Evolutionary conservation across 2,113 vertebrate genomes (phyloP), one percentile per base, ranked within the genome.

Genomic region (Patagioenas fasciata): DNA sequence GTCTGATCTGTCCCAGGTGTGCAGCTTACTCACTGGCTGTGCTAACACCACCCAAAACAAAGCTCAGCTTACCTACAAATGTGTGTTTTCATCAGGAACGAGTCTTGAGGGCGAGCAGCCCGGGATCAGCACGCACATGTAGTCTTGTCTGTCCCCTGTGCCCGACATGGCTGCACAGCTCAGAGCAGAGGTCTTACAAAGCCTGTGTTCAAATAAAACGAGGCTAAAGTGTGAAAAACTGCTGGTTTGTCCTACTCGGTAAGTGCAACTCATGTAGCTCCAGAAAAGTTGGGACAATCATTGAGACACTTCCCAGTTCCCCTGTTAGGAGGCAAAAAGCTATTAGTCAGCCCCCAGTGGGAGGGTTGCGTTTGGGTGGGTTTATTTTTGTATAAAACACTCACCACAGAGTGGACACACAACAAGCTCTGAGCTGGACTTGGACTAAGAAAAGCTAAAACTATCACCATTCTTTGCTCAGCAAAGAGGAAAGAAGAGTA

Each of bases 81-180:
- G 31, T 4, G 56, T 31, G 31, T 69, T 56, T 57, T 32, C 50
- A 26, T 3, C 23, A 15, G 67, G 47, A 74, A 61, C 18, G 29
- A 34, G 50, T 10, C 54, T 65, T 56, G 50, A 57, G 77, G 34
- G 14, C 5, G 36, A 40, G 10, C 54, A 13, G 16, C 5, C 40
- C 31, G 23, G 53, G 34, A 10, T 50, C 36, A 54, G 8, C 8
- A 15, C 11, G 4, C 15, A 40, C 66, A 11, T 0, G 0, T 7
- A 15, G 24, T 6, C 42, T 28, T 34, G 18, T 40, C 36, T 15
- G 0, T 44, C 21, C 24, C 3, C 8, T 1, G 1, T 16, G 44
- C 11, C 36, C 53, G 34, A 7, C 12, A 10, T 10, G 53, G 42
- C 48, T 67, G 21, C 12, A 29, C 13, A 56, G 69, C 5, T 26